These are phyloP conservation scores for Erynnis tages DNA, from an alignment of 2,888 invertebrate genomes.

Conservation along the genomic window DNA sequence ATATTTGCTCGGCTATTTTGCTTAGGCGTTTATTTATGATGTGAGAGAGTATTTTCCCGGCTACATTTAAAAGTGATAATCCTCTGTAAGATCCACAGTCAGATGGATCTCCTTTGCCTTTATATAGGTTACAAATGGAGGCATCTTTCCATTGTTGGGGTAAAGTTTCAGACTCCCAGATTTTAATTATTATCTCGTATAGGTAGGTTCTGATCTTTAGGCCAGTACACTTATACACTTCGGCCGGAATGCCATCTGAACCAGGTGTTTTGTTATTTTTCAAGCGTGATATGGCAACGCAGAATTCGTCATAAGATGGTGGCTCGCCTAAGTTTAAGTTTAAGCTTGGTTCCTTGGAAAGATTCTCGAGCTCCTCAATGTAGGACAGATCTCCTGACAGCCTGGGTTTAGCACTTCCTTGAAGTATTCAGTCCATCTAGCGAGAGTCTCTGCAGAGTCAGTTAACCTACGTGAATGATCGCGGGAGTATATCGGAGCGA, in stretches of 20 bases:
- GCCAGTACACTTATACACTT: too few species aligned
- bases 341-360: too few species aligned
- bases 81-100: background rate
- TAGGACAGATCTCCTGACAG: background rate
- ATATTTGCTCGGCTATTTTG: constrained; percentile 2
- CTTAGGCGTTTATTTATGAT: constrained; percentile 11
- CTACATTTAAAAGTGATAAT: background rate
- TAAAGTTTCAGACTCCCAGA: background rate
- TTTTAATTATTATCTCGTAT: too few species aligned
- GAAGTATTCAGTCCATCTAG: background rate
- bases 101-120: background rate
- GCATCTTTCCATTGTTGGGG: background rate
- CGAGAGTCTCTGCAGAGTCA: background rate
- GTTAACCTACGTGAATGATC: background rate
- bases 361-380: background rate
- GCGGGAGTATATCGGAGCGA: background rate
- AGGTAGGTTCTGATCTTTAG: too few species aligned
- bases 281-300: too few species aligned
- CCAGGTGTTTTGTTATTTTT: too few species aligned
- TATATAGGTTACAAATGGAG: background rate
- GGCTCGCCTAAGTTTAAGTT: too few species aligned
- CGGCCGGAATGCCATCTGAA: too few species aligned
- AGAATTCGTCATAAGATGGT: too few species aligned
- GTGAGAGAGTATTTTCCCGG: background rate
- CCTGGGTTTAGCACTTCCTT: background rate